A percentile compares a stretch with the other conserved stretches of the same genome.
Conservation (phyloP, 2,113 vertebrate genomes). For the Dipodomys merriami region DNA sequence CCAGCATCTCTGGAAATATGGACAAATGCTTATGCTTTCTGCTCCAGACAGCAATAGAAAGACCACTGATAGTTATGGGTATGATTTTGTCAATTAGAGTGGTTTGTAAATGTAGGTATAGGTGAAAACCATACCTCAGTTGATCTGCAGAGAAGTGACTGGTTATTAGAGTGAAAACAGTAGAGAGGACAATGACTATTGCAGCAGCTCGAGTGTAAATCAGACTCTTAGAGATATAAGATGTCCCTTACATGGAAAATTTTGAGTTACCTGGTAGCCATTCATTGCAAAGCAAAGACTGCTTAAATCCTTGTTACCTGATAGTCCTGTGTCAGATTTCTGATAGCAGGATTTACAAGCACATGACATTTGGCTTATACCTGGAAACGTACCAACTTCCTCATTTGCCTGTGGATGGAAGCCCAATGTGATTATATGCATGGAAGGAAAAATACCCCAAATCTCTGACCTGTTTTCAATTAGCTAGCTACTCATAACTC, state of each 20-base stretch:
- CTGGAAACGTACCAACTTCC: not conserved
- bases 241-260: not conserved
- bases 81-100: not conserved
- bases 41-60: not conserved
- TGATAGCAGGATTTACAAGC: conserved; percentile 38
- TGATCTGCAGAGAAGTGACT: not conserved
- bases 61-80: not conserved
- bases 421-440: not conserved
- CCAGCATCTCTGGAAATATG: not conserved
- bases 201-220: not conserved
- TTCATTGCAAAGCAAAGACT: not conserved
- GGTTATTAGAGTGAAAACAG: not conserved
- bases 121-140: not conserved
- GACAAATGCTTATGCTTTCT: not conserved
- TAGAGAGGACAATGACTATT: not conserved
- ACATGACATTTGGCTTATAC: not conserved
- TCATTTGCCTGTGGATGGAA: not conserved
- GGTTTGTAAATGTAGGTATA: not conserved
- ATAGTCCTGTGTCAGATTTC: not conserved
- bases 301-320: not conserved
- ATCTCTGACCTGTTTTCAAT: not conserved
- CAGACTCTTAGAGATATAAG: not conserved
- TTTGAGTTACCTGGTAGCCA: not conserved
- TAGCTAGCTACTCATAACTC: not conserved
- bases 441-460: not conserved